Conservation (phyloP, 2,113 vertebrate species). For the Crotalus helleri region DNA sequence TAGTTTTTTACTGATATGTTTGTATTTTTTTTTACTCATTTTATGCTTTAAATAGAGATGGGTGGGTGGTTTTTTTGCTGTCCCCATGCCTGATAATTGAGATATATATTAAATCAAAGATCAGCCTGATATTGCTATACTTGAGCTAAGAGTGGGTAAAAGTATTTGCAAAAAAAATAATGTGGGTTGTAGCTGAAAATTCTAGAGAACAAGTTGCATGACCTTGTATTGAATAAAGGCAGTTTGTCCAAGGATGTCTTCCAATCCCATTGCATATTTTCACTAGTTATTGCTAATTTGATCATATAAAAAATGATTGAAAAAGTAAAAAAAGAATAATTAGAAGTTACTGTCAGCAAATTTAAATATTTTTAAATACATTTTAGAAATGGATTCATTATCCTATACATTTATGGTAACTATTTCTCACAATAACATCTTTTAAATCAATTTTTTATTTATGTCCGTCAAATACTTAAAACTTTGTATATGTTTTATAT, state of each 20-base stretch:
- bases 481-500: background rate
- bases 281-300: background rate
- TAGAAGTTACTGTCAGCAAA: background rate
- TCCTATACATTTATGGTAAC: background rate
- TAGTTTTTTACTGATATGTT: background rate
- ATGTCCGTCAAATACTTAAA: background rate
- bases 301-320: background rate
- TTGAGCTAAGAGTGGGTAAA: background rate
- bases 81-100: background rate
- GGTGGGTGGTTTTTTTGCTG: background rate
- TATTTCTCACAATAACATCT: background rate
- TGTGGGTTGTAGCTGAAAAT: background rate
- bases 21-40: background rate
- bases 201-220: background rate
- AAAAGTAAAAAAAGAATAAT: background rate
- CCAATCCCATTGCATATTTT: background rate
- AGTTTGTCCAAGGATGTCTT: background rate
- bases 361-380: background rate
- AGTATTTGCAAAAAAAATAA: background rate
- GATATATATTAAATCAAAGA: background rate
- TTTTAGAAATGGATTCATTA: background rate
- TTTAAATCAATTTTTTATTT: background rate
- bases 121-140: background rate
- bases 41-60: background rate
- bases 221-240: background rate